Conservation (phyloP, 2,113 vertebrate genomes). For the Corvus cornix region DNA sequence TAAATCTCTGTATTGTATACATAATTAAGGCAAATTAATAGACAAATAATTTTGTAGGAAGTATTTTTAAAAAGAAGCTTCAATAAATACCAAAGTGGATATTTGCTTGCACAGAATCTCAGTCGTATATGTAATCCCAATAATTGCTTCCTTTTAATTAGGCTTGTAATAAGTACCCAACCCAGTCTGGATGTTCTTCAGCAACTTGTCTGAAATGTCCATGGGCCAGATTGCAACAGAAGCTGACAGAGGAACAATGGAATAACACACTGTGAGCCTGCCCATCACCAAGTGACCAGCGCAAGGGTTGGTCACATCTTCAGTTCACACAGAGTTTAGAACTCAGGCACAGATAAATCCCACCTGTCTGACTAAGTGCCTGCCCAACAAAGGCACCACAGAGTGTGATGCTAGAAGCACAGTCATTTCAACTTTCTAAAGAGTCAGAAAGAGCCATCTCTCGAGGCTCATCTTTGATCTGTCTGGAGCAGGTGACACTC, state of each 20-base stretch:
- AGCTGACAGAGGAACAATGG: background rate
- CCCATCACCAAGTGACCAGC: background rate
- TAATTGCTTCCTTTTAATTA: constrained; percentile 60
- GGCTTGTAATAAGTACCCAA: constrained; percentile 41
- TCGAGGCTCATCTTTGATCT: background rate
- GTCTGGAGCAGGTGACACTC: background rate
- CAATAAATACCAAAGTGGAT: background rate
- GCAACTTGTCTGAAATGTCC: constrained; percentile 23
- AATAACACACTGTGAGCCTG: background rate
- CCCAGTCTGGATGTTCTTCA: constrained; percentile 47
- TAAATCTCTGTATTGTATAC: background rate
- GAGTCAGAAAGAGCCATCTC: background rate
- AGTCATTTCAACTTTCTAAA: background rate
- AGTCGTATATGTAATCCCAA: background rate
- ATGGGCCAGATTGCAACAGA: constrained; percentile 22
- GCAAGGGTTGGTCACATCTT: background rate
- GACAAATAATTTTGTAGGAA: background rate
- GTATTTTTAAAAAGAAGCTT: background rate
- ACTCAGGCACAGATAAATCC: background rate
- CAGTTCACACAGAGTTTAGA: background rate
- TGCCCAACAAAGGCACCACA: background rate
- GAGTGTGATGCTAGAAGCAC: background rate
- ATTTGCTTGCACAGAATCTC: constrained; percentile 4
- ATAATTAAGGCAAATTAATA: background rate
- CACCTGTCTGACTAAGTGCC: background rate